Evolutionary conservation across 2,797 vertebrate genomes (phyloP).

Genomic region (Florisuga fusca): DNA sequence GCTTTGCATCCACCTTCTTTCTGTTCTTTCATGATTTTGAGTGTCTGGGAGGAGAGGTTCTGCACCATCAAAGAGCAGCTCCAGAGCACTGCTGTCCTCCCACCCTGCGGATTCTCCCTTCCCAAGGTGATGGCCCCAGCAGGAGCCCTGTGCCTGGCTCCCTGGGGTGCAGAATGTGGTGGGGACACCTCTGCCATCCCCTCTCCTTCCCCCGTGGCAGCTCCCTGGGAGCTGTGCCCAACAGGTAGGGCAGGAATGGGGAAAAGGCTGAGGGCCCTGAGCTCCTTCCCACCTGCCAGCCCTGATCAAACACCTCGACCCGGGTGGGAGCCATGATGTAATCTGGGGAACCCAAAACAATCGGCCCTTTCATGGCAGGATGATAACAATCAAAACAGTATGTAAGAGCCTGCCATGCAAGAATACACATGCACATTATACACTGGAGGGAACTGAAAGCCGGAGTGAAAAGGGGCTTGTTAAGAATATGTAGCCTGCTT

Average conservation of each 20-base stretch:
- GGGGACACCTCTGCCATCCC: no score
- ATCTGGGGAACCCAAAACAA: conserved; percentile 71
- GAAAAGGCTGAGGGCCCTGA: conserved; percentile 62
- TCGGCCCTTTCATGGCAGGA: conserved; percentile 73
- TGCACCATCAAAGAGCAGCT: fast-evolving
- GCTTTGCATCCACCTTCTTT: neutral
- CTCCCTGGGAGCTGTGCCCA: neutral
- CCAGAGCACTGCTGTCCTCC: neutral
- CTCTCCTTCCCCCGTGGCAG: no score
- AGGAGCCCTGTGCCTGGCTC: no score
- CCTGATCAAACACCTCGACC: conserved; percentile 74
- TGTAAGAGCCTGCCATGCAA: conserved; percentile 79
- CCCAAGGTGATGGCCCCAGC: no score
- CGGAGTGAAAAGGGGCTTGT: conserved; percentile 68
- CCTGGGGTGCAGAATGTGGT: no score
- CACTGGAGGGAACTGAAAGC: conserved; percentile 56
- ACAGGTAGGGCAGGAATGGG: conserved; percentile 70
- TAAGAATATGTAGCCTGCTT: conserved; percentile 67
- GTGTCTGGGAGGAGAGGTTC: neutral
- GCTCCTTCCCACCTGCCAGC: conserved; percentile 79
- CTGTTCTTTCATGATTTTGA: neutral
- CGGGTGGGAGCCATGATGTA: conserved; percentile 73
- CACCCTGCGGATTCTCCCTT: neutral
- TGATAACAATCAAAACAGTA: conserved; percentile 80
- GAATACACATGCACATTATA: conserved; percentile 72